A percentile compares a stretch with the other conserved stretches of the same genome.
Conservation (phyloP, 2,797 vertebrate genomes). For the Sarcophilus harrisii region DNA sequence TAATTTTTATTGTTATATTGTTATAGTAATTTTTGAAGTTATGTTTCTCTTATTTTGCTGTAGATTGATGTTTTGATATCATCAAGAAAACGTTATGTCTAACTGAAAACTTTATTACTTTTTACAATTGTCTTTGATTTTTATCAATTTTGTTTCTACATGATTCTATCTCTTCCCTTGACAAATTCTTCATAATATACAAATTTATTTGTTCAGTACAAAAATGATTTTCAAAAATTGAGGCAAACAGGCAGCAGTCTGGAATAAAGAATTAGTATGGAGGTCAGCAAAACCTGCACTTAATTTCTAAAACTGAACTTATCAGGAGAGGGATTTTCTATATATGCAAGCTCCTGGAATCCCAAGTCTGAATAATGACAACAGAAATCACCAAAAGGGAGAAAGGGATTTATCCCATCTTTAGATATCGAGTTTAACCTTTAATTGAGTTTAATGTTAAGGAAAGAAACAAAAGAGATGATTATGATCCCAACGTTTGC, state of each 20-base stretch:
- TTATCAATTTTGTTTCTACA: not conserved
- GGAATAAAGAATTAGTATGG: not conserved
- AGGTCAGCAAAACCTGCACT: not conserved
- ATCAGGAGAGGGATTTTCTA: not conserved
- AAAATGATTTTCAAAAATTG: not conserved
- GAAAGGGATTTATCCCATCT: not conserved
- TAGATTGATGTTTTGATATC: not conserved
- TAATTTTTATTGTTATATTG: not conserved
- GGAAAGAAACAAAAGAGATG: rapidly evolving
- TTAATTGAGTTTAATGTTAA: not conserved
- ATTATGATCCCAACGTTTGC: not conserved
- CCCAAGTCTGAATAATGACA: not conserved
- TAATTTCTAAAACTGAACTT: not conserved
- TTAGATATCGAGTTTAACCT: not conserved
- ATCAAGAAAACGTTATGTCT: not conserved
- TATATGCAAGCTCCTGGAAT: not conserved
- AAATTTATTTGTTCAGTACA: not conserved
- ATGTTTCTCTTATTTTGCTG: not conserved
- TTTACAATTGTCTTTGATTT: conserved; percentile 16
- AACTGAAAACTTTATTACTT: conserved; percentile 26
- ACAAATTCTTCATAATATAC: not conserved
- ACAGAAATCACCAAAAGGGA: not conserved
- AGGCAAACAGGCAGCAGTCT: not conserved
- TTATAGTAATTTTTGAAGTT: not conserved
- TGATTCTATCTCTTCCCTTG: not conserved